Evolutionary conservation across 2,113 vertebrate species (phyloP).

Genomic region (Clupea harengus): DNA sequence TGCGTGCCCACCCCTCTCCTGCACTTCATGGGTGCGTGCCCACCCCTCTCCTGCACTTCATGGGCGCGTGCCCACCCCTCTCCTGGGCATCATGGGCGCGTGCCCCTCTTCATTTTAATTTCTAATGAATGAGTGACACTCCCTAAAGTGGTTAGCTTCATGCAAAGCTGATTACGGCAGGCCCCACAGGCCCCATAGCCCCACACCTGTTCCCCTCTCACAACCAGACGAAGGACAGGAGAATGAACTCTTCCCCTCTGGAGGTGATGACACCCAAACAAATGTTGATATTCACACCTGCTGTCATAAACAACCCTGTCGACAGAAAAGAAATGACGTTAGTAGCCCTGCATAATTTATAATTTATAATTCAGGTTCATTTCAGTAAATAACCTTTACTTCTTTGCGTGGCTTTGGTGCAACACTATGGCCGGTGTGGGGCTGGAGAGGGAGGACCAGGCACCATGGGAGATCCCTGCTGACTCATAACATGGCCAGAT

Average conservation of each 20-base stretch:
- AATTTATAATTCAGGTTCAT: no score
- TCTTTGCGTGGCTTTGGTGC: no score
- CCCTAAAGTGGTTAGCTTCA: slow-evolving; percentile 26
- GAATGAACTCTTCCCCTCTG: background rate
- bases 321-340: background rate
- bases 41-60: no score
- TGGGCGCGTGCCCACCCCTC: no score
- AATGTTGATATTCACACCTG: background rate
- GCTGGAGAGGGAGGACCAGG: background rate
- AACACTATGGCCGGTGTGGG: background rate
- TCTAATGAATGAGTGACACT: background rate
- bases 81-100: no score
- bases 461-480: slow-evolving; percentile 11
- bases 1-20: no score
- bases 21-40: no score
- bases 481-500: background rate
- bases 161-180: slow-evolving; percentile 21
- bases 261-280: background rate
- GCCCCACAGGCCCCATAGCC: background rate
- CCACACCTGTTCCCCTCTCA: slow-evolving; percentile 31
- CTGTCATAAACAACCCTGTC: background rate
- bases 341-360: background rate
- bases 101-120: slow-evolving; percentile 10
- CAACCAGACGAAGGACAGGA: background rate
- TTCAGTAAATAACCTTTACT: no score